Evolutionary conservation across 2,888 invertebrate species (phyloP), one percentile per base, ranked within the genome.

Genomic region (Drosophila fungiperda): DNA sequence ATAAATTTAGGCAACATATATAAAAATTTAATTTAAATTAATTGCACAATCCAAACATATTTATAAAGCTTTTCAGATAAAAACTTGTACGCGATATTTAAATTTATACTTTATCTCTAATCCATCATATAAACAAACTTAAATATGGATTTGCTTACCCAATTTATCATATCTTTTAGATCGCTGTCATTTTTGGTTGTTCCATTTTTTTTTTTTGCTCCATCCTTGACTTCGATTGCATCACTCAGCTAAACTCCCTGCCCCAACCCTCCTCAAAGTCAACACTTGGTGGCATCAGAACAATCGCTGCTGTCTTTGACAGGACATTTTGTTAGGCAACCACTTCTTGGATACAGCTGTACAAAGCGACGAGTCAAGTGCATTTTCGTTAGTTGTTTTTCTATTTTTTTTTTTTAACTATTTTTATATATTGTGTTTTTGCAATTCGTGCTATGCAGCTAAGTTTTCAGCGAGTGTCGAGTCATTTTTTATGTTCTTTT

Each of bases 381-480:
- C 73, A 76, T 67, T 80, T 76, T 50, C 45, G 12, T 53, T 55
- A 48, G 61, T 54, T 67, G 48, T 52, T 50, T 76, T 69, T 32
- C 29, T 8, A 5, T 49, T 57, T n/a, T 73, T 20, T 35, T 48
- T n/a, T 33, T 60, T 64, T 65, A 68, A 40, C 45, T 61, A 49
- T 68, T 57, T 52, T 33, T 54, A 20, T 45, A 48, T 52, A 23
- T 40, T 23, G 38, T 66, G 49, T 29, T 50, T 38, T 11, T 65
- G 80, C 71, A 75, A 76, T 83, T 68, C 69, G 64, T 76, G 83
- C 61, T 75, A 86, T 86, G 87, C 89, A 81, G 55, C 69, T 66
- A 72, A 77, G 57, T 69, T 76, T 67, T 23, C 49, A 50, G 50
- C 72, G 33, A 66, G 42, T 36, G 45, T 36, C 36, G 36, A 66